phyloP scores from a whole-genome alignment of 2,797 vertebrate species.

The Triplophysa bombifrons region DNA sequence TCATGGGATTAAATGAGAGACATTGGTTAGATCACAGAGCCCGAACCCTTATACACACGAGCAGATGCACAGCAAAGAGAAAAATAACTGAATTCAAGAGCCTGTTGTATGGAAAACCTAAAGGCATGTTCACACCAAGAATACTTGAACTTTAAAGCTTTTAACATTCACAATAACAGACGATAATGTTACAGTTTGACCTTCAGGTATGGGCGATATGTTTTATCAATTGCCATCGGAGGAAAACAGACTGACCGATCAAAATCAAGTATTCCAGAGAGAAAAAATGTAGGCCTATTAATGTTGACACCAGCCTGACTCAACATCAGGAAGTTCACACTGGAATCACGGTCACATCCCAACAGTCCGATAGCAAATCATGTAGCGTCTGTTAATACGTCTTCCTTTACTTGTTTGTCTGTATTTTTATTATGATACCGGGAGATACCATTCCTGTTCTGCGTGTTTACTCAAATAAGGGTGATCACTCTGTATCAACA shows the following conservation, averaged over 20 bases:
- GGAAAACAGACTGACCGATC: too few species aligned
- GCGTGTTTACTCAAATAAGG: slow-evolving; percentile 52
- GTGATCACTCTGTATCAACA: slow-evolving; percentile 56
- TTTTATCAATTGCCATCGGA: too few species aligned
- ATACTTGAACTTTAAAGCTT: too few species aligned
- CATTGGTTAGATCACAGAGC: slow-evolving; percentile 48
- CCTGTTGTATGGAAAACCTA: too few species aligned
- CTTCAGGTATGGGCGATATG: too few species aligned
- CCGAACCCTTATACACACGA: slow-evolving; percentile 55
- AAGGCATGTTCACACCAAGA: too few species aligned
- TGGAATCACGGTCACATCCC: not conserved
- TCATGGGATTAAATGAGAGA: slow-evolving; percentile 52
- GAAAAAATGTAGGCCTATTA: not conserved
- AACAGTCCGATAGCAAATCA: not conserved
- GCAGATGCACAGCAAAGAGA: slow-evolving; percentile 45
- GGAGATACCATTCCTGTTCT: not conserved
- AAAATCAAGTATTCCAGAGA: too few species aligned
- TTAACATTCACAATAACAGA: too few species aligned
- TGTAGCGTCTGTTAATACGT: slow-evolving; percentile 4
- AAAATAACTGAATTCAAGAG: slow-evolving; percentile 24
- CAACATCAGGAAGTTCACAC: slow-evolving; percentile 16
- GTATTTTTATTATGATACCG: slow-evolving; percentile 6
- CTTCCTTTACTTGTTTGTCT: slow-evolving; percentile 28
- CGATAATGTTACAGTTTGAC: too few species aligned
- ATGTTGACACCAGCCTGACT: not conserved